Conservation (phyloP, 2,888 invertebrate species). For the Drosophila longiperda region DNA sequence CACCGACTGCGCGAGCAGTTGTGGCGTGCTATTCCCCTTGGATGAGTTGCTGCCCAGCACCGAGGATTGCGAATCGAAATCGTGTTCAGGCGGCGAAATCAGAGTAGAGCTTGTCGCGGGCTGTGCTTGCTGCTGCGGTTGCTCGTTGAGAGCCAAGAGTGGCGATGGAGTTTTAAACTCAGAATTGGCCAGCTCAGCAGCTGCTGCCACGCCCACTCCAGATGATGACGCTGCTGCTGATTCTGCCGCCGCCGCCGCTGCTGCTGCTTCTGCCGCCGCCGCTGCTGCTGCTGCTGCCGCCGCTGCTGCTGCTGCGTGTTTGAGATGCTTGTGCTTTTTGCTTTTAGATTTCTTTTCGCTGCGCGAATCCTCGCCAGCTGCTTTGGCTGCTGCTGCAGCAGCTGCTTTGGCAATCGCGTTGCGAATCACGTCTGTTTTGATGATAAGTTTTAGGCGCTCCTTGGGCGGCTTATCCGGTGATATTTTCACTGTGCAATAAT, state of each 20-base stretch:
- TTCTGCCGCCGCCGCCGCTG: conserved; percentile 4
- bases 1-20: conserved; percentile 77
- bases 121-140: conserved; percentile 26
- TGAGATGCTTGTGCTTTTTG: conserved; percentile 83
- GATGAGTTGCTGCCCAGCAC: conserved; percentile 85
- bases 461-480: conserved; percentile 85
- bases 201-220: background rate
- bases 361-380: conserved; percentile 61
- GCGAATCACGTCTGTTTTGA: conserved; percentile 84
- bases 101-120: conserved; percentile 61
- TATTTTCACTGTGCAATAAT: conserved; percentile 84
- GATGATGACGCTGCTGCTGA: background rate
- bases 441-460: conserved; percentile 86
- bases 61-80: conserved; percentile 85
- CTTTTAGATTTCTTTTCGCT: conserved; percentile 80
- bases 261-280: conserved; percentile 29
- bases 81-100: conserved; percentile 84
- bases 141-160: conserved; percentile 72
- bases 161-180: conserved; percentile 86
- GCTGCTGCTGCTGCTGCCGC: conserved; percentile 34
- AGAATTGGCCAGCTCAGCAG: conserved; percentile 28
- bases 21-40: conserved; percentile 84
- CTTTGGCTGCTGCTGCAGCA: conserved; percentile 78
- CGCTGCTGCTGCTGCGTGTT: conserved; percentile 58
- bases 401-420: conserved; percentile 84